These are phyloP conservation scores for Mantis religiosa DNA, from an alignment of 2,888 invertebrate species.

Conservation along the genomic window DNA sequence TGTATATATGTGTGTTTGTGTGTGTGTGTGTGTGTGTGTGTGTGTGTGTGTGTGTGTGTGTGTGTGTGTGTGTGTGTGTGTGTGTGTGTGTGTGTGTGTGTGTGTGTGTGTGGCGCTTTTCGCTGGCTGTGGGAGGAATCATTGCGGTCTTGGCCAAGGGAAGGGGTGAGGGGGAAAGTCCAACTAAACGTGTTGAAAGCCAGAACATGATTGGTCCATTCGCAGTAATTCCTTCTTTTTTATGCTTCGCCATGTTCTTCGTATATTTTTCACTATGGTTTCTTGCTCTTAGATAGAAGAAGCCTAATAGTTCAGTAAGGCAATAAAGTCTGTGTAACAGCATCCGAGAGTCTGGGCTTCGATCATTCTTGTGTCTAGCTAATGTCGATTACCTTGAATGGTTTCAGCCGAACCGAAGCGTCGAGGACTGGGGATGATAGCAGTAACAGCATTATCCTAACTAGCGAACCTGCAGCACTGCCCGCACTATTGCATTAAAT, in stretches of 20 bases:
- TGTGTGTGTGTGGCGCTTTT: background rate
- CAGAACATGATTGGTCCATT: conserved; percentile 23
- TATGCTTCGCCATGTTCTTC: background rate
- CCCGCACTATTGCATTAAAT: too few species aligned
- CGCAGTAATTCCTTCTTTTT: conserved; percentile 8
- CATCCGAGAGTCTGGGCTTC: background rate
- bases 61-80: background rate
- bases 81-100: background rate
- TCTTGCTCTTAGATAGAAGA: background rate
- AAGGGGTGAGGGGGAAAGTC: background rate
- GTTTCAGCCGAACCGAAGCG: background rate
- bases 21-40: background rate
- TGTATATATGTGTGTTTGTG: background rate
- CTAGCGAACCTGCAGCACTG: too few species aligned
- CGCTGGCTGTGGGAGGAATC: conserved; percentile 10
- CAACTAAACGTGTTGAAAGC: conserved; percentile 18
- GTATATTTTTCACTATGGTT: background rate
- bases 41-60: background rate
- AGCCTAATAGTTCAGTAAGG: background rate
- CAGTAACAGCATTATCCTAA: too few species aligned
- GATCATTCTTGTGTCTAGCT: background rate
- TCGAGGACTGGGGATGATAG: too few species aligned
- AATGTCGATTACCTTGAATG: background rate
- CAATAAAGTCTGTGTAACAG: background rate
- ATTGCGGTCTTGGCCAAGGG: conserved; percentile 2